Conservation (phyloP, 1,140 invertebrate genomes). For the Homarus americanus region DNA sequence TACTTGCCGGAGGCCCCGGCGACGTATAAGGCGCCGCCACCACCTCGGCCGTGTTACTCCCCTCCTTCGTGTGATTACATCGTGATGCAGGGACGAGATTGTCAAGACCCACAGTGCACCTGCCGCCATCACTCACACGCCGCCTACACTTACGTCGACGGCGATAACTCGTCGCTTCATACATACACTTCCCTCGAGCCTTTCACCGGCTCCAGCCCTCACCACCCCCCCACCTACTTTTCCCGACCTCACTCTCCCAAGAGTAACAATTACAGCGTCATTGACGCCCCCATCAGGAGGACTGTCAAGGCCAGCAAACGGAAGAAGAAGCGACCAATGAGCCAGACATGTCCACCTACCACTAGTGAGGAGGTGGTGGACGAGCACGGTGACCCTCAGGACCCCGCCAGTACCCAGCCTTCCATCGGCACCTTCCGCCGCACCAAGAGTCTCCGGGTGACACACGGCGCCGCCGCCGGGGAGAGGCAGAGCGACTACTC, state of each 20-base stretch:
- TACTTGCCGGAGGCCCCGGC: slow-evolving; percentile 46
- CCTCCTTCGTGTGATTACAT: slow-evolving; percentile 57
- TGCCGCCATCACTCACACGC: slow-evolving; percentile 55
- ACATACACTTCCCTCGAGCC: slow-evolving; percentile 66
- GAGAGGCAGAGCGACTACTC: slow-evolving; percentile 42
- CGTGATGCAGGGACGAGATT: slow-evolving; percentile 56
- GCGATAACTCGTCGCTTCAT: slow-evolving; percentile 63
- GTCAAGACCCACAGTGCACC: slow-evolving; percentile 47
- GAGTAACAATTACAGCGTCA: slow-evolving; percentile 56
- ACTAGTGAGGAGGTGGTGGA: slow-evolving; percentile 1
- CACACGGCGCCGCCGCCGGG: not conserved
- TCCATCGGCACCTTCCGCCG: slow-evolving; percentile 40
- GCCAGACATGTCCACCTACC: slow-evolving; percentile 36
- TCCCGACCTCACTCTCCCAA: slow-evolving; percentile 20
- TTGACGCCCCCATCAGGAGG: slow-evolving; percentile 53
- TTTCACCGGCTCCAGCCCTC: slow-evolving; percentile 26
- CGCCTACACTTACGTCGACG: slow-evolving; percentile 57
- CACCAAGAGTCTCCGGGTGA: slow-evolving; percentile 56
- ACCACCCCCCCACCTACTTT: not conserved
- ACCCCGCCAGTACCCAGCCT: not conserved
- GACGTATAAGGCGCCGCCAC: slow-evolving; percentile 48
- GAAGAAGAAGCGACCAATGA: slow-evolving; percentile 53
- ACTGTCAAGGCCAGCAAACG: slow-evolving; percentile 50
- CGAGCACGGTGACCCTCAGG: not conserved
- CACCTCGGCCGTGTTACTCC: slow-evolving; percentile 54